Conservation (phyloP, 2,113 vertebrate genomes). For the Anolis sagrei region DNA sequence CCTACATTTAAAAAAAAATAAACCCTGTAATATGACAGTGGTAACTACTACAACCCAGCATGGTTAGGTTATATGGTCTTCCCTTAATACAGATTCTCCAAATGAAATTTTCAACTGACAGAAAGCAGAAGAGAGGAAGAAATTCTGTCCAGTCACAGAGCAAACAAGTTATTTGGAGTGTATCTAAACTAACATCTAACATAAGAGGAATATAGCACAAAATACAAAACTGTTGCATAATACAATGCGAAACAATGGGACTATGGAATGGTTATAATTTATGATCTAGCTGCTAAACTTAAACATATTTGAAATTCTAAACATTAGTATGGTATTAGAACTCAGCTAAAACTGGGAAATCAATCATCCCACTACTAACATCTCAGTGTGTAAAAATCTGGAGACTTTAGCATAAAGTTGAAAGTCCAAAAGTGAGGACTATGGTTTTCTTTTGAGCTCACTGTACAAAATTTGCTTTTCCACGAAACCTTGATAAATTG, state of each 20-base stretch:
- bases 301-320: constrained; percentile 2
- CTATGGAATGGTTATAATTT: constrained; percentile 55
- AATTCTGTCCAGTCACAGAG: not conserved
- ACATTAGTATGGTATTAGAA: not conserved
- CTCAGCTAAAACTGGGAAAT: not conserved
- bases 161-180: not conserved
- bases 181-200: not conserved
- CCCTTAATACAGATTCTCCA: not conserved
- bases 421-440: not conserved
- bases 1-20: not conserved
- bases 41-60: fast-evolving
- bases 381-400: fast-evolving
- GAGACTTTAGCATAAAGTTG: not conserved
- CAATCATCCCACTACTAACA: fast-evolving
- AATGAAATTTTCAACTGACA: not conserved
- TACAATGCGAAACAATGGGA: constrained; percentile 13
- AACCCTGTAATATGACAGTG: not conserved
- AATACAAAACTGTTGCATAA: not conserved
- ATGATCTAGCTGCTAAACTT: not conserved
- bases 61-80: not conserved
- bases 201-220: not conserved
- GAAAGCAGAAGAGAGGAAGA: not conserved
- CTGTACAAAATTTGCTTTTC: constrained; percentile 74
- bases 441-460: constrained; percentile 45
- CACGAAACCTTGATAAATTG: constrained; percentile 56